Percentiles rank a stretch among this genome's conserved stretches.
Conservation (phyloP, 2,113 vertebrate genomes). For the Pavo muticus region DNA sequence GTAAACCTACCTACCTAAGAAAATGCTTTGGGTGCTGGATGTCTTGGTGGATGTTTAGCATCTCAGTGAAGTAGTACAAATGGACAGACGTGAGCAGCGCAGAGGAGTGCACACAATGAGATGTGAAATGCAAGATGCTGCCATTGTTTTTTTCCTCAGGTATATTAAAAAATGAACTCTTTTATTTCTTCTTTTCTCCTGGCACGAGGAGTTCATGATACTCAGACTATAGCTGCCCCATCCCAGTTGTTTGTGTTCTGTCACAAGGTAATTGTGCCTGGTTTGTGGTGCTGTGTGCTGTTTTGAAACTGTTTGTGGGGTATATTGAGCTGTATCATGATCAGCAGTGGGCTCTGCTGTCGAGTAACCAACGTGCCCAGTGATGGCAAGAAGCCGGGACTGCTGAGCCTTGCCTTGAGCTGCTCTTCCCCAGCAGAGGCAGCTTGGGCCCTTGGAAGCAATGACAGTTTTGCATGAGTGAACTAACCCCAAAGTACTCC, state of each 20-base stretch:
- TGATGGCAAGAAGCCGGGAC: not conserved
- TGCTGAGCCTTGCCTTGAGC: not conserved
- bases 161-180: constrained; percentile 11
- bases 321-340: not conserved
- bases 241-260: constrained; percentile 60
- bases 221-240: constrained; percentile 56
- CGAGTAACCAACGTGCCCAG: not conserved
- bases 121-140: not conserved
- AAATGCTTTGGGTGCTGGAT: not conserved
- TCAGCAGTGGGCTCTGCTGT: not conserved
- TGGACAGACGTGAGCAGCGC: not conserved
- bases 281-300: constrained; percentile 76
- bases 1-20: not conserved
- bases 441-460: not conserved
- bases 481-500: not conserved
- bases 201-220: constrained; percentile 49
- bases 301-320: not conserved
- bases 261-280: constrained; percentile 80
- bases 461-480: not conserved
- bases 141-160: not conserved
- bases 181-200: constrained; percentile 67
- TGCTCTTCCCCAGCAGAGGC: not conserved
- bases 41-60: not conserved
- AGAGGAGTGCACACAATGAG: not conserved
- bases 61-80: not conserved